phyloP scores from a whole-genome alignment of 2,113 vertebrate genomes.

The Tyto alba region DNA sequence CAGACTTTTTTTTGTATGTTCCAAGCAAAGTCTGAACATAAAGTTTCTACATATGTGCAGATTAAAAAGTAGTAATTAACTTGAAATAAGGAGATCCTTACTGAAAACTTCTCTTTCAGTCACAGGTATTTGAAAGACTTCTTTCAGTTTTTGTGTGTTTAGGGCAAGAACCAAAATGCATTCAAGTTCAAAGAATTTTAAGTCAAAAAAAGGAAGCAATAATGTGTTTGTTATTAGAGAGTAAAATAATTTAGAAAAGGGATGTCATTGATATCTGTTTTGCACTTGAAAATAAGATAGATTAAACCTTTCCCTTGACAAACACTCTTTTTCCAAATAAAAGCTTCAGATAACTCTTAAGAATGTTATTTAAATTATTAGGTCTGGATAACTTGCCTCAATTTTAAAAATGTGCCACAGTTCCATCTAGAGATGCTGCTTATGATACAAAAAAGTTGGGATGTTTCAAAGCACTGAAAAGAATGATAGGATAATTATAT shows the following conservation, averaged over 20 bases:
- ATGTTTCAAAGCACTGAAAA: slow-evolving; percentile 10
- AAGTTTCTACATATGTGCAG: background rate
- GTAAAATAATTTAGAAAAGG: background rate
- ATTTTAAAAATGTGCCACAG: background rate
- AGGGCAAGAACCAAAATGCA: background rate
- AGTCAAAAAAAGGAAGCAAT: background rate
- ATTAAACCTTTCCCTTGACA: background rate
- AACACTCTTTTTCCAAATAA: background rate
- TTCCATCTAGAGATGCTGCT: background rate
- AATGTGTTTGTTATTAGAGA: background rate
- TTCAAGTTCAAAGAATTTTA: background rate
- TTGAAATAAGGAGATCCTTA: background rate
- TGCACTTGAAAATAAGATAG: background rate
- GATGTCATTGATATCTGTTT: background rate
- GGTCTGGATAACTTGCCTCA: background rate
- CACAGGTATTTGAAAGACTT: background rate
- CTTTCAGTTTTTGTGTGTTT: background rate
- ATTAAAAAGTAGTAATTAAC: background rate
- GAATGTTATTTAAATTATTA: background rate
- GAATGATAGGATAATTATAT: background rate
- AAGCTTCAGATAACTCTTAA: background rate
- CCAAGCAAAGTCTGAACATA: background rate
- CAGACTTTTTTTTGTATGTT: background rate
- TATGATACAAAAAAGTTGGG: background rate
- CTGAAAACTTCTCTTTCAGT: background rate